Percentiles rank a stretch among this genome's conserved stretches.
phyloP scores from a whole-genome alignment of 2,113 vertebrate species.

The Isurus oxyrinchus region DNA sequence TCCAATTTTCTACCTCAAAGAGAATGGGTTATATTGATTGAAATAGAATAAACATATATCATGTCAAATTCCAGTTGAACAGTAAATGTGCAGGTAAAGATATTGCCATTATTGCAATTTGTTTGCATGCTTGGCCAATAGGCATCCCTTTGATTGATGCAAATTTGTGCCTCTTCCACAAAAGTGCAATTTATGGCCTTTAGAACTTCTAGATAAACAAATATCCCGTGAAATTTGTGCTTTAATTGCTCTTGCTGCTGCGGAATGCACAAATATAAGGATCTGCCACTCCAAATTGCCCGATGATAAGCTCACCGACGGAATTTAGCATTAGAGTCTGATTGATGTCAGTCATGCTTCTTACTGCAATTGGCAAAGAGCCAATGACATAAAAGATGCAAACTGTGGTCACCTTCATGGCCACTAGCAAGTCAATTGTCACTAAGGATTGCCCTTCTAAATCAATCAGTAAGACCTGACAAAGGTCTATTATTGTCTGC shows the following conservation, averaged over 20 bases:
- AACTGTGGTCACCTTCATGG: not conserved
- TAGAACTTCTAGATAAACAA: not conserved
- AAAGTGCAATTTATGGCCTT: not conserved
- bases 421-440: not conserved
- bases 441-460: not conserved
- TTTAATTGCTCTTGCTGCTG: not conserved
- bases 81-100: not conserved
- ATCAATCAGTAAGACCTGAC: not conserved
- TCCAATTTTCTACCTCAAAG: not conserved
- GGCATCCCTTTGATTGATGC: not conserved
- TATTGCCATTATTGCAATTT: not conserved
- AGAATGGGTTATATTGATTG: not conserved
- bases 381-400: not conserved
- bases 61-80: not conserved
- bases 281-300: not conserved
- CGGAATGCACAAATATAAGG: not conserved
- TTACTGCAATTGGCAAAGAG: not conserved
- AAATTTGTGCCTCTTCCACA: not conserved
- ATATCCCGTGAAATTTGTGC: not conserved
- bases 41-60: not conserved
- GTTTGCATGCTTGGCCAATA: not conserved
- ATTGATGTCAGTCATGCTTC: not conserved
- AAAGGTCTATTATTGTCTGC: not conserved
- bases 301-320: not conserved
- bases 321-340: not conserved